A percentile compares a stretch with the other conserved stretches of the same genome.
Evolutionary conservation across 2,888 invertebrate genomes (phyloP).

Genomic region (Rhamnusium bicolor): DNA sequence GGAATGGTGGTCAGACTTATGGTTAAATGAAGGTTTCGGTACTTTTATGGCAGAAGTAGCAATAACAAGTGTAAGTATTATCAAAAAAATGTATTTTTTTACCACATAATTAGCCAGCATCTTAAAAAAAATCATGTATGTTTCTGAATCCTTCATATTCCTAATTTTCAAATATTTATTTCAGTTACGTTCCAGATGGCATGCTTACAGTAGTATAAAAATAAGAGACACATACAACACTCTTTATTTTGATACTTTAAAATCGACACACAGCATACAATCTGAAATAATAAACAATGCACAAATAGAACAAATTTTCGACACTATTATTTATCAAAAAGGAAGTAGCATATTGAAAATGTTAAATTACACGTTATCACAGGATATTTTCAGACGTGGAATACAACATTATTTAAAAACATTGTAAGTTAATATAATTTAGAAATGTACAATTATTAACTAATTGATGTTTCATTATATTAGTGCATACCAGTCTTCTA

Average conservation of each 20-base stretch:
- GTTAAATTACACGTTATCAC: constrained; percentile 75
- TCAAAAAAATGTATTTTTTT: neutral
- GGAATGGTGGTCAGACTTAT: constrained; percentile 81
- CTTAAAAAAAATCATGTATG: too few species aligned
- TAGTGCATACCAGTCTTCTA: constrained; percentile 77
- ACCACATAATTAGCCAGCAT: too few species aligned
- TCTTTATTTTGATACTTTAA: constrained; percentile 73
- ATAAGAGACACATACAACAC: constrained; percentile 74
- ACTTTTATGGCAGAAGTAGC: constrained; percentile 75
- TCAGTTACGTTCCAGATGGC: constrained; percentile 75
- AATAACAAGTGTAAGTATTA: constrained; percentile 71
- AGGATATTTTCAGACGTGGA: constrained; percentile 73
- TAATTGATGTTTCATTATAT: constrained; percentile 32
- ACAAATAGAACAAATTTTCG: constrained; percentile 77
- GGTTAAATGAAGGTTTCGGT: constrained; percentile 85
- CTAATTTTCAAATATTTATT: too few species aligned
- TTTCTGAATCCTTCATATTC: too few species aligned
- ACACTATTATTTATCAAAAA: constrained; percentile 68
- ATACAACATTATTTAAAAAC: constrained; percentile 73
- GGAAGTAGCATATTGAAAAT: constrained; percentile 76
- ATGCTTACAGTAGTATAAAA: constrained; percentile 73
- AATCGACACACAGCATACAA: constrained; percentile 75
- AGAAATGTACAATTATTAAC: too few species aligned
- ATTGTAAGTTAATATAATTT: constrained; percentile 74
- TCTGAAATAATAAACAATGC: constrained; percentile 72